phyloP scores from a whole-genome alignment of 2,888 invertebrate species.

The Eilema depressum region DNA sequence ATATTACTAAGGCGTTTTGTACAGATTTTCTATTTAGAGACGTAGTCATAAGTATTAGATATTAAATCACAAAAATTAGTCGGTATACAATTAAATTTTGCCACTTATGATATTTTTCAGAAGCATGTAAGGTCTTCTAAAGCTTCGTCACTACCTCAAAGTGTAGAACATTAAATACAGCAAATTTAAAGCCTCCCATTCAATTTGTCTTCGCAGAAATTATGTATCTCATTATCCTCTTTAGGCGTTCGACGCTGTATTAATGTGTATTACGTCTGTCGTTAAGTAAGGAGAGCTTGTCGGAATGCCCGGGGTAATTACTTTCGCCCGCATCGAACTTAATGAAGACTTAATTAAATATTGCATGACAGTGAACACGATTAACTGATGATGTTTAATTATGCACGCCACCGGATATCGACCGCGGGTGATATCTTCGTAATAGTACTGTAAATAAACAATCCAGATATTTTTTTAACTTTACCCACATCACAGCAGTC shows the following conservation, averaged over 20 bases:
- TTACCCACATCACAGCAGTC: constrained; percentile 57
- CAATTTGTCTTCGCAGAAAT: constrained; percentile 37
- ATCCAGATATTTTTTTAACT: constrained; percentile 12
- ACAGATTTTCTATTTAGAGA: background rate
- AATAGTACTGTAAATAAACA: background rate
- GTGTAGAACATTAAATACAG: constrained; percentile 20
- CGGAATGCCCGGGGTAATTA: constrained; percentile 67
- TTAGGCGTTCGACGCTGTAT: constrained; percentile 35
- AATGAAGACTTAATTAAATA: constrained; percentile 73
- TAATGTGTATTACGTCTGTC: constrained; percentile 37
- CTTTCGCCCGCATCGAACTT: constrained; percentile 68
- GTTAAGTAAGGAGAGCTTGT: constrained; percentile 57
- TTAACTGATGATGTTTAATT: constrained; percentile 54
- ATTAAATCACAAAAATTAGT: background rate
- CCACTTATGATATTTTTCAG: background rate
- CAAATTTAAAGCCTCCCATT: constrained; percentile 28
- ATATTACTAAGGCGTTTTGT: background rate
- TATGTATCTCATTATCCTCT: constrained; percentile 38
- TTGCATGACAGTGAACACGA: constrained; percentile 63
- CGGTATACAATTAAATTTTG: background rate
- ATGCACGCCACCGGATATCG: constrained; percentile 26
- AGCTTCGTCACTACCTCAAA: constrained; percentile 5
- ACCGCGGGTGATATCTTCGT: constrained; percentile 4
- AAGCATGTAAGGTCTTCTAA: constrained; percentile 3
- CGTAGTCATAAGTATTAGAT: too few species aligned